These are phyloP conservation scores for Parnassius smintheus DNA, from an alignment of 2,888 invertebrate genomes.

Conservation along the genomic window DNA sequence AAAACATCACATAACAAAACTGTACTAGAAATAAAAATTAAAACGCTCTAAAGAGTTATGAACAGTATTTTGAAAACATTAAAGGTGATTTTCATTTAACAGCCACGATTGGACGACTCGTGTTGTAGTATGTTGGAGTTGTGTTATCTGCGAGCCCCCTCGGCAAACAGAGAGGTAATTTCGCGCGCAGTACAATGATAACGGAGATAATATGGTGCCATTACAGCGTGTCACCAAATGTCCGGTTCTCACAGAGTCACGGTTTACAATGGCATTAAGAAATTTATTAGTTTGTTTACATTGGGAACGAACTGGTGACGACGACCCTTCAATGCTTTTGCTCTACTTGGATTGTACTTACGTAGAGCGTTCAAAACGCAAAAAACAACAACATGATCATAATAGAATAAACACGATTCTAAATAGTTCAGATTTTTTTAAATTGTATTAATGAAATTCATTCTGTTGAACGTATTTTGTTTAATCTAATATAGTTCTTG, in stretches of 20 bases:
- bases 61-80: not conserved
- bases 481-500: too few relatives aligned
- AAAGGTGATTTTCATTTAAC: constrained; percentile 1
- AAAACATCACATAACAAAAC: constrained; percentile 18
- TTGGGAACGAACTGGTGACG: not conserved
- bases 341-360: too few relatives aligned
- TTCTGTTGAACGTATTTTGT: too few relatives aligned
- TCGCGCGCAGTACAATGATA: constrained; percentile 40
- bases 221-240: constrained; percentile 47
- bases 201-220: constrained; percentile 38
- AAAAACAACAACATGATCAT: too few relatives aligned
- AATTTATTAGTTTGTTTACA: constrained; percentile 14
- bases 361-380: too few relatives aligned
- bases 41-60: not conserved
- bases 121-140: constrained; percentile 1
- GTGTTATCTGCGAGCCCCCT: constrained; percentile 40
- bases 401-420: too few relatives aligned
- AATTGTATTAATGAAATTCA: too few relatives aligned
- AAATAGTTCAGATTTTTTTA: too few relatives aligned
- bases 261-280: constrained; percentile 32
- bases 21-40: constrained; percentile 2
- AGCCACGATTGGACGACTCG: too few relatives aligned
- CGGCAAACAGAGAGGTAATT: constrained; percentile 48
- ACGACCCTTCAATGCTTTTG: not conserved
- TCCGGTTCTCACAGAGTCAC: constrained; percentile 39